These are phyloP conservation scores for Drosophila leontia DNA, from an alignment of 1,140 invertebrate species.

Conservation along the genomic window DNA sequence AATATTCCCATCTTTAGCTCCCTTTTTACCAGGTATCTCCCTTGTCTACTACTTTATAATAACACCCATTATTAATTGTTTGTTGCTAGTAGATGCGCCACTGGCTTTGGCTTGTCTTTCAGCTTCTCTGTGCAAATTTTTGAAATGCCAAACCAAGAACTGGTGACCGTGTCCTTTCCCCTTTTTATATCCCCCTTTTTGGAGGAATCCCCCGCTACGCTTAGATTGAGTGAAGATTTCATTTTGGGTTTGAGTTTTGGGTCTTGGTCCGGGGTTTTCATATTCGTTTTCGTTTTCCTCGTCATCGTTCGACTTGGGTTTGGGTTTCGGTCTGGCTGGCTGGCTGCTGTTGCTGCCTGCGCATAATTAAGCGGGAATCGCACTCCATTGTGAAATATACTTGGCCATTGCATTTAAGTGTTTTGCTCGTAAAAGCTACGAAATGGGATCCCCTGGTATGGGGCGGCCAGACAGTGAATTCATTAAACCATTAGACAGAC, in stretches of 20 bases:
- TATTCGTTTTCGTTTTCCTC: neutral
- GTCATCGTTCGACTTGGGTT: neutral
- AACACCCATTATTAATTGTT: constrained; percentile 56
- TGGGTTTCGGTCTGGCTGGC: constrained; percentile 20
- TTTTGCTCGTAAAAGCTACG: constrained; percentile 47
- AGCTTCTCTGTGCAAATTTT: constrained; percentile 55
- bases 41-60: neutral
- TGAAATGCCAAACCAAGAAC: constrained; percentile 41
- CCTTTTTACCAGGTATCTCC: neutral
- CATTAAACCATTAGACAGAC: constrained; percentile 67
- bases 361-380: constrained; percentile 68
- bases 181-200: constrained; percentile 10
- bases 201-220: neutral
- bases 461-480: constrained; percentile 43
- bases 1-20: neutral
- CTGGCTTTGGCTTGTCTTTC: constrained; percentile 52
- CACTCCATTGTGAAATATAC: constrained; percentile 53
- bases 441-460: constrained; percentile 6
- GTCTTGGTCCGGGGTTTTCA: constrained; percentile 7
- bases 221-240: constrained; percentile 34
- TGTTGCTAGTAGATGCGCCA: constrained; percentile 52
- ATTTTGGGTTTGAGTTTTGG: constrained; percentile 7
- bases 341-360: constrained; percentile 51
- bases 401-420: constrained; percentile 62
- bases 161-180: constrained; percentile 44